phyloP scores from a whole-genome alignment of 2,797 vertebrate genomes.

The Melanotaenia maccullochi region DNA sequence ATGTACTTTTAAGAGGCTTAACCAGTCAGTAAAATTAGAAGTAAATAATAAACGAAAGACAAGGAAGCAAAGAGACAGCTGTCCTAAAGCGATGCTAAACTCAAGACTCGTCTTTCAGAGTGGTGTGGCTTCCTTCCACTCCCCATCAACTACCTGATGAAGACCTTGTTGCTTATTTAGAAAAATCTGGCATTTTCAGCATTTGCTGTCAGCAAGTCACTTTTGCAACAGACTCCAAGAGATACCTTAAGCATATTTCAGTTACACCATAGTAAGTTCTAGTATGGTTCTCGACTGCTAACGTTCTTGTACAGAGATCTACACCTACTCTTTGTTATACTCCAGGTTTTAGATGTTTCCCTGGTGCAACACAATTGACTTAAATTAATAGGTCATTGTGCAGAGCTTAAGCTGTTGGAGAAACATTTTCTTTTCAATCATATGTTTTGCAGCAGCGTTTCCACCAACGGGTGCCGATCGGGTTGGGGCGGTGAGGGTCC shows the following conservation, averaged over 20 bases:
- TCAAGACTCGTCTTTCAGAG: too few species aligned
- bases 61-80: not conserved
- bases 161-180: not conserved
- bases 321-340: too few species aligned
- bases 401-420: too few species aligned
- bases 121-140: too few species aligned
- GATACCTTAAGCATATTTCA: not conserved
- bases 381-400: not conserved
- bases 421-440: not conserved
- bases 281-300: slow-evolving; percentile 4
- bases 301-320: too few species aligned
- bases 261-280: not conserved
- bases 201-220: not conserved
- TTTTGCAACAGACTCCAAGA: not conserved
- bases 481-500: too few species aligned
- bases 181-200: not conserved
- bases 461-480: too few species aligned
- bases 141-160: not conserved
- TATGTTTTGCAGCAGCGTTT: not conserved
- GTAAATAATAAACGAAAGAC: not conserved
- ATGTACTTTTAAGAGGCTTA: not conserved
- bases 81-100: not conserved
- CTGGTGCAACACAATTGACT: not conserved
- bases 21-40: not conserved
- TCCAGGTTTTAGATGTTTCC: not conserved